Evolutionary conservation across 2,797 vertebrate genomes (phyloP).

Genomic region (Intellagama lesueurii): DNA sequence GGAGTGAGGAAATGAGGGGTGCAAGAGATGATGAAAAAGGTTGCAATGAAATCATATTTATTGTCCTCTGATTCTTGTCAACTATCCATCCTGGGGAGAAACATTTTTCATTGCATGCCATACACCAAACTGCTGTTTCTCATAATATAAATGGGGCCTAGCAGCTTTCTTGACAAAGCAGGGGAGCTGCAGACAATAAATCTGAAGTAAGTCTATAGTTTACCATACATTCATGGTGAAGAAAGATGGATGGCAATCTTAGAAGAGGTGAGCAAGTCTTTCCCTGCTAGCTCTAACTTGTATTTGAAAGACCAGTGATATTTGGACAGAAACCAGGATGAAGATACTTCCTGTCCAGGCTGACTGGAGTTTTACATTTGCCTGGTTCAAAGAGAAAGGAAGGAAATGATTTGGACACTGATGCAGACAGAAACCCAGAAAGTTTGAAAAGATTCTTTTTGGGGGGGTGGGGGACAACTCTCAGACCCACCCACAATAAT

Average conservation of each 20-base stretch:
- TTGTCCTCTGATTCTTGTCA: constrained; percentile 15
- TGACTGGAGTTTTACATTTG: neutral
- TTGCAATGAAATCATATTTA: constrained; percentile 29
- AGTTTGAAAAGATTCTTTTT: too few species aligned
- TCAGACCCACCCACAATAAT: too few species aligned
- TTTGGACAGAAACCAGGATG: neutral
- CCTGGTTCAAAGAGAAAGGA: too few species aligned
- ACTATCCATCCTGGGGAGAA: constrained; percentile 2
- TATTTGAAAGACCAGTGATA: neutral
- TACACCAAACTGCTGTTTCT: constrained; percentile 3
- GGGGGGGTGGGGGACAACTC: too few species aligned
- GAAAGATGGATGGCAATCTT: neutral
- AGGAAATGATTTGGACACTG: too few species aligned
- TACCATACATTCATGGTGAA: neutral
- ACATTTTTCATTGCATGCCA: constrained; percentile 1
- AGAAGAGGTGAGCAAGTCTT: neutral
- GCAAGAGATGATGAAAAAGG: neutral
- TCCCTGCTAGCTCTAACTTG: neutral
- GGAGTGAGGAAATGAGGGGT: neutral
- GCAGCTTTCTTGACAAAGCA: neutral
- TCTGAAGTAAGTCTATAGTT: neutral
- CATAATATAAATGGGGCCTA: neutral
- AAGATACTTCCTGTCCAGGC: neutral
- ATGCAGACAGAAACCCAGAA: too few species aligned
- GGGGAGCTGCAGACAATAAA: neutral